These are phyloP conservation scores for Agrochola litura DNA, from an alignment of 2,888 invertebrate species.

Conservation along the genomic window DNA sequence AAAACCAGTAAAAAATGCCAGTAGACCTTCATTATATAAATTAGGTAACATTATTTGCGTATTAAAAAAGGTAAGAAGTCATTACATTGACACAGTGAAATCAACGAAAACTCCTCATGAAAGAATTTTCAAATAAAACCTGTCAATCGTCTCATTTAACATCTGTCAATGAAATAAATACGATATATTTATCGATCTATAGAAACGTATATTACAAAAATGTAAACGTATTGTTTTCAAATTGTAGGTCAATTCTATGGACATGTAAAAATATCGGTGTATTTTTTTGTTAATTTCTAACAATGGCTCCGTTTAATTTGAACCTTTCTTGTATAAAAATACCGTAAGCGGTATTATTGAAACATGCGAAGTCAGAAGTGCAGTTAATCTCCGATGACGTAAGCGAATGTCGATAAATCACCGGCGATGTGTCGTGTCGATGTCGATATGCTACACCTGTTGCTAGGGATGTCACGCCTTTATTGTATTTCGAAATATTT, in stretches of 20 bases:
- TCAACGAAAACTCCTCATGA: neutral
- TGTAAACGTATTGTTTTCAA: slow-evolving; percentile 15
- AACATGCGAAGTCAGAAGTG: slow-evolving; percentile 64
- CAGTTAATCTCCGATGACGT: slow-evolving; percentile 63
- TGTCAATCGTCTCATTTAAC: slow-evolving; percentile 6
- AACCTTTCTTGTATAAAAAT: slow-evolving; percentile 55
- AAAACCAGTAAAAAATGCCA: slow-evolving; percentile 46
- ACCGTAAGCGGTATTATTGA: slow-evolving; percentile 61
- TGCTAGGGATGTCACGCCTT: slow-evolving; percentile 60
- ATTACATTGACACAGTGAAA: slow-evolving; percentile 32
- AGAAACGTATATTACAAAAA: slow-evolving; percentile 5
- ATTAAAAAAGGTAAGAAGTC: slow-evolving; percentile 19
- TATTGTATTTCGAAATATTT: slow-evolving; percentile 39
- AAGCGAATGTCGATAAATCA: slow-evolving; percentile 66
- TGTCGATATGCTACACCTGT: slow-evolving; percentile 67
- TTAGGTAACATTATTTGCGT: slow-evolving; percentile 44
- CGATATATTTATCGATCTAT: slow-evolving; percentile 14
- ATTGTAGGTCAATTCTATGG: slow-evolving; percentile 24
- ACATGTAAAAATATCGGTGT: slow-evolving; percentile 31
- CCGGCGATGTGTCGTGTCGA: slow-evolving; percentile 56
- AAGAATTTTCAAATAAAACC: slow-evolving; percentile 40
- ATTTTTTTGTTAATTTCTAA: slow-evolving; percentile 38
- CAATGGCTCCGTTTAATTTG: slow-evolving; percentile 61
- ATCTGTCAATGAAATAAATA: slow-evolving; percentile 37
- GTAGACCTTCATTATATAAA: slow-evolving; percentile 52